phyloP scores from a whole-genome alignment of 2,888 invertebrate species.

The Meta bourneti region DNA sequence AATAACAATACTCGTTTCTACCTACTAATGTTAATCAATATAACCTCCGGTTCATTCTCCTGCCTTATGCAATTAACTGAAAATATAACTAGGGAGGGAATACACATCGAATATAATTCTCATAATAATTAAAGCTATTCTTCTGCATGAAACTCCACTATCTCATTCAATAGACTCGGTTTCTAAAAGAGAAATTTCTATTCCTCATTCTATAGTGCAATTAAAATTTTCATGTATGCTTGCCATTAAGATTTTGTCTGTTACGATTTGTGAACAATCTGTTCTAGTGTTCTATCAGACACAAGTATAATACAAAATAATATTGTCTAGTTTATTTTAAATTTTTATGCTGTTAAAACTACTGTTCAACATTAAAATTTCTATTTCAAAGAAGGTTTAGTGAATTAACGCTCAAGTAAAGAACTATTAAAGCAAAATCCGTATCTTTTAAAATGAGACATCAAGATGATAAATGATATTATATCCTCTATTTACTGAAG shows the following conservation, averaged over 20 bases:
- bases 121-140: slow-evolving; percentile 37
- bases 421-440: too few species aligned
- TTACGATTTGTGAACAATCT: slow-evolving; percentile 1
- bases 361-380: too few species aligned
- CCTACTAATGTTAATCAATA: background rate
- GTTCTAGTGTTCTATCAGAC: background rate
- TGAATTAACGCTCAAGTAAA: too few species aligned
- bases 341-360: too few species aligned
- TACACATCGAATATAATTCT: too few species aligned
- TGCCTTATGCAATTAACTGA: background rate
- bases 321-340: too few species aligned
- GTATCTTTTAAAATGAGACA: too few species aligned
- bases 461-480: too few species aligned
- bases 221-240: background rate
- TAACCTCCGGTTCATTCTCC: too few species aligned
- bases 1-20: background rate
- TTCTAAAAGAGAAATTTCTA: slow-evolving; percentile 22
- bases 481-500: too few species aligned
- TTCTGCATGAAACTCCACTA: slow-evolving; percentile 8
- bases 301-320: background rate
- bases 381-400: too few species aligned
- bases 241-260: slow-evolving; percentile 18
- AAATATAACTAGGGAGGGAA: background rate
- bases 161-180: background rate
- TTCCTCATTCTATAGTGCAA: background rate